Conservation (phyloP, 2,113 vertebrate species). For the Opisthocomus hoazin region DNA sequence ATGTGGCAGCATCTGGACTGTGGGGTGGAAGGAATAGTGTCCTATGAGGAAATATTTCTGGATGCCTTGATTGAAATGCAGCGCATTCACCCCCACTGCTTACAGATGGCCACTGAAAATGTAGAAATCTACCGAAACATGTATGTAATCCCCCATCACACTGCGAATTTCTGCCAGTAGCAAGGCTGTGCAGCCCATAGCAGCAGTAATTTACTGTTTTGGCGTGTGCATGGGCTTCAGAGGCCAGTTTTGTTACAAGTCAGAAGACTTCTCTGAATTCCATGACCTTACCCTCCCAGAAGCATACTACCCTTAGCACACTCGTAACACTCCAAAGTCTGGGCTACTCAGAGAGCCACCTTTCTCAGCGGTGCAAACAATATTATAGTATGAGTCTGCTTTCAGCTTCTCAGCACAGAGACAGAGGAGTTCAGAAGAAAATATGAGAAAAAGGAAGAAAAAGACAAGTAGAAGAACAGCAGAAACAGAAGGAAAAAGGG, state of each 20-base stretch:
- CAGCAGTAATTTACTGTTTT: background rate
- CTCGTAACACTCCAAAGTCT: background rate
- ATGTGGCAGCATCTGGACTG: slow-evolving; percentile 13
- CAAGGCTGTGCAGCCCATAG: background rate
- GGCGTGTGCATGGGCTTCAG: background rate
- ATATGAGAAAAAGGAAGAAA: background rate
- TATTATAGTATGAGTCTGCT: background rate
- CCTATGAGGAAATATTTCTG: slow-evolving; percentile 7
- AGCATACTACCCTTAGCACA: background rate
- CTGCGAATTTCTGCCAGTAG: background rate
- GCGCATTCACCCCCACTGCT: slow-evolving; percentile 37
- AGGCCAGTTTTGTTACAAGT: slow-evolving; percentile 7
- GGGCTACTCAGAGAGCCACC: background rate
- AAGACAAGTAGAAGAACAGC: background rate
- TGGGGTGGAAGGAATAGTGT: background rate
- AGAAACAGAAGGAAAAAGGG: background rate
- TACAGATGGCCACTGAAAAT: slow-evolving; percentile 42
- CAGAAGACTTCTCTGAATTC: background rate
- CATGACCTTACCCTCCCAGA: background rate
- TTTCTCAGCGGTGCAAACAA: background rate
- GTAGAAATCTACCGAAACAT: background rate
- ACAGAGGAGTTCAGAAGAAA: background rate
- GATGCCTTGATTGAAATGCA: slow-evolving; percentile 30
- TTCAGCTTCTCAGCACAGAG: background rate
- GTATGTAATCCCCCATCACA: background rate